A percentile compares a stretch with the other conserved stretches of the same genome.
These are phyloP conservation scores for Brachyistius frenatus DNA, from an alignment of 2,113 vertebrate genomes.

Conservation along the genomic window DNA sequence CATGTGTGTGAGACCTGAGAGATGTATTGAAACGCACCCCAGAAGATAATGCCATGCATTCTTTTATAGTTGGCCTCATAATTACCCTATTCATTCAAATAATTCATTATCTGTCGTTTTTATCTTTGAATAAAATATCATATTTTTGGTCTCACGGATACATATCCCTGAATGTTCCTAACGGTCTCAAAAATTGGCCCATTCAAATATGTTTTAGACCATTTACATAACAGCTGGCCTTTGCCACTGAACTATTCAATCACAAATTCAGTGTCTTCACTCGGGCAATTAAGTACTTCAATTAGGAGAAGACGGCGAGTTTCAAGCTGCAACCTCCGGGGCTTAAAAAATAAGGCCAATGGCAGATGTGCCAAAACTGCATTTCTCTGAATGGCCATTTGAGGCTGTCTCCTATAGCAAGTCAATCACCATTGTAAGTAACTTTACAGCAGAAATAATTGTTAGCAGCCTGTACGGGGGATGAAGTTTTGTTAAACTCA, in stretches of 20 bases:
- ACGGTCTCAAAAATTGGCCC: not conserved
- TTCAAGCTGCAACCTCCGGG: no score
- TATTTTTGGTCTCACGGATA: conserved; percentile 1
- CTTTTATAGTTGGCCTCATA: conserved; percentile 16
- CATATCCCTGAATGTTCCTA: not conserved
- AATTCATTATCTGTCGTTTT: conserved; percentile 17
- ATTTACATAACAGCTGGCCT: conserved; percentile 26
- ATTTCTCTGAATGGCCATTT: no score
- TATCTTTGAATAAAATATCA: not conserved
- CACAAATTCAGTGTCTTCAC: conserved; percentile 34
- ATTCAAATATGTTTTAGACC: not conserved
- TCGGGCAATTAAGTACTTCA: conserved; percentile 33
- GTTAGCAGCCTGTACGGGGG: no score
- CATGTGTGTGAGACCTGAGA: conserved; percentile 48
- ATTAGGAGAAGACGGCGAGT: conserved; percentile 23
- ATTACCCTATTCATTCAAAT: conserved; percentile 24
- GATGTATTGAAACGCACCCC: conserved; percentile 49
- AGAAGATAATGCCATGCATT: conserved; percentile 43
- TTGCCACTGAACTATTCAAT: conserved; percentile 6
- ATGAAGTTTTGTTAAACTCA: no score
- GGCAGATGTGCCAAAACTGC: no score
- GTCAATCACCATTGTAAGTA: no score
- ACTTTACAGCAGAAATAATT: no score
- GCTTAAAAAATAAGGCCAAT: no score
- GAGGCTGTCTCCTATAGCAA: no score